Evolutionary conservation across 2,888 invertebrate genomes (phyloP).

Genomic region (Trilocha varians): DNA sequence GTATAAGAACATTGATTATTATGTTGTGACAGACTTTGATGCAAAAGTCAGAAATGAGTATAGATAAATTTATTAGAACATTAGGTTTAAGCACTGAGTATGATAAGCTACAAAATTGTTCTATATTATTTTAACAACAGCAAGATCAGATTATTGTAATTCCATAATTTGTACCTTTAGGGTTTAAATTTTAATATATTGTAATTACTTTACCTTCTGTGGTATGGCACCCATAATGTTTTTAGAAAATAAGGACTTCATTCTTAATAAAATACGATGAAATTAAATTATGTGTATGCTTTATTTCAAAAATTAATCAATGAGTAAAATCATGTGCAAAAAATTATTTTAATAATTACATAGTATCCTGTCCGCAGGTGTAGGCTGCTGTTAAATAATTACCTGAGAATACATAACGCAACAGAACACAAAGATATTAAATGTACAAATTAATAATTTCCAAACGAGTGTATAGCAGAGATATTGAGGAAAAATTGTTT

Average conservation of each 20-base stretch:
- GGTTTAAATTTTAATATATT: neutral
- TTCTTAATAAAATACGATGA: slow-evolving; percentile 58
- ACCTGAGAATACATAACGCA: no score
- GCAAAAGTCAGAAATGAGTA: neutral
- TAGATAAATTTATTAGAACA: neutral
- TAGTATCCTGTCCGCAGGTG: no score
- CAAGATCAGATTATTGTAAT: neutral
- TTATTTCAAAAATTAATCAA: slow-evolving; percentile 33
- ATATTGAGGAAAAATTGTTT: no score
- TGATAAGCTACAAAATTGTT: neutral
- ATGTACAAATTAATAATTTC: no score
- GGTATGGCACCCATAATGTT: slow-evolving; percentile 27
- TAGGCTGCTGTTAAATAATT: no score
- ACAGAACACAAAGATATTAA: no score
- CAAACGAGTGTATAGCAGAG: no score
- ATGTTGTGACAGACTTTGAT: neutral
- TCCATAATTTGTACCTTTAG: neutral
- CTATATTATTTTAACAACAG: neutral
- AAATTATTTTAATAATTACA: no score
- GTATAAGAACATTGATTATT: neutral
- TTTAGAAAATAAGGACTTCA: slow-evolving; percentile 52
- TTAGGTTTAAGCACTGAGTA: neutral
- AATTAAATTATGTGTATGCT: slow-evolving; percentile 42
- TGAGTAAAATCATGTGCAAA: no score
- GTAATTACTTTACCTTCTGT: neutral